A percentile compares a stretch with the other conserved stretches of the same genome.
Conservation (phyloP, 2,113 vertebrate genomes). For the Perccottus glenii region DNA sequence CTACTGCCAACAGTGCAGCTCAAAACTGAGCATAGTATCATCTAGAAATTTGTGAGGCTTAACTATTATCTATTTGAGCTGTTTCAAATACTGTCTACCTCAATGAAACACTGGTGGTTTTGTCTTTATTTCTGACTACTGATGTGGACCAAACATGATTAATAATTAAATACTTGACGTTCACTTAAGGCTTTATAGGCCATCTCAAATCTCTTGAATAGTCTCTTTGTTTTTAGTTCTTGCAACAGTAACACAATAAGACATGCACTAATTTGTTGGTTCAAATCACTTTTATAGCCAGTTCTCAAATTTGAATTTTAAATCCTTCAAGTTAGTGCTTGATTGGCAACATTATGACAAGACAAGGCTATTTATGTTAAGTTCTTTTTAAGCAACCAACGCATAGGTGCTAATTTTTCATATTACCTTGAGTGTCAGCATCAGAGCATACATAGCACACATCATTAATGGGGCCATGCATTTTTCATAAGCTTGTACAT, state of each 20-base stretch:
- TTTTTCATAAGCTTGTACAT: constrained; percentile 65
- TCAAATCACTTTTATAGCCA: neutral
- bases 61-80: neutral
- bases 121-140: neutral
- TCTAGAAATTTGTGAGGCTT: neutral
- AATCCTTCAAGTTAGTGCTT: constrained; percentile 22
- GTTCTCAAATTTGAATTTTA: constrained; percentile 16
- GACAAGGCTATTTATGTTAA: constrained; percentile 18
- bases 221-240: neutral
- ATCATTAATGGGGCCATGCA: constrained; percentile 68
- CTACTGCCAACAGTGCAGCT: neutral
- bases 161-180: constrained; percentile 21
- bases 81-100: neutral
- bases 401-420: constrained; percentile 50
- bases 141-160: constrained; percentile 13
- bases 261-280: neutral
- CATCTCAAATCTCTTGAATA: neutral
- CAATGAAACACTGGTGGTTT: neutral
- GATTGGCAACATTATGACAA: constrained; percentile 42
- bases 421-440: constrained; percentile 68
- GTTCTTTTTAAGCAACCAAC: neutral
- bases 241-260: neutral
- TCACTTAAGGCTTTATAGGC: neutral
- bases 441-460: constrained; percentile 56
- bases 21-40: constrained; percentile 3